Conservation (phyloP, 2,113 vertebrate species). For the Cacatua alba region DNA sequence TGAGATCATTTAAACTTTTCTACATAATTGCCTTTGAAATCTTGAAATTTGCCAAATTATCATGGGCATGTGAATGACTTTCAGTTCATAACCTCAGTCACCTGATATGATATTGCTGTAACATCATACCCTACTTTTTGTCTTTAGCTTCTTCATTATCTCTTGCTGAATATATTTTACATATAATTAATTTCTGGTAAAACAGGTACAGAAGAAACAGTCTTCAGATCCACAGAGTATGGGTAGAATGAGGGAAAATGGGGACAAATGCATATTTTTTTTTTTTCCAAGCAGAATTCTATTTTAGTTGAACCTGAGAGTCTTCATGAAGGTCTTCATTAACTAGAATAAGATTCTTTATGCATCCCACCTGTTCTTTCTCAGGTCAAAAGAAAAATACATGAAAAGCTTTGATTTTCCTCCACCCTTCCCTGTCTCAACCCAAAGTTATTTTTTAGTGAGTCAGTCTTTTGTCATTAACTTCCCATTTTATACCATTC, state of each 20-base stretch:
- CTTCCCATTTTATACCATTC: conserved; percentile 1
- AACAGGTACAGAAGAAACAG: neutral
- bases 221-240: neutral
- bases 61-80: neutral
- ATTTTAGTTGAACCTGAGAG: neutral
- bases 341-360: neutral
- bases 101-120: neutral
- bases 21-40: neutral
- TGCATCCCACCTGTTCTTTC: neutral
- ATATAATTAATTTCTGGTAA: neutral
- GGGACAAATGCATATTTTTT: neutral
- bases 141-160: neutral
- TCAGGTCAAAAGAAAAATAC: neutral
- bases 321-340: conserved; percentile 1
- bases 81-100: neutral
- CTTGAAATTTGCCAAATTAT: neutral
- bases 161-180: neutral
- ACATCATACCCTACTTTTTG: neutral
- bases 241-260: neutral
- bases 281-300: neutral
- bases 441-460: conserved; percentile 41
- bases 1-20: neutral
- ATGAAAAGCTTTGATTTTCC: conserved; percentile 24
- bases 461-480: neutral
- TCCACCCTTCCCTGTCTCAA: neutral